Evolutionary conservation across 2,888 invertebrate species (phyloP).

Genomic region (Hydrotaea diabolus): DNA sequence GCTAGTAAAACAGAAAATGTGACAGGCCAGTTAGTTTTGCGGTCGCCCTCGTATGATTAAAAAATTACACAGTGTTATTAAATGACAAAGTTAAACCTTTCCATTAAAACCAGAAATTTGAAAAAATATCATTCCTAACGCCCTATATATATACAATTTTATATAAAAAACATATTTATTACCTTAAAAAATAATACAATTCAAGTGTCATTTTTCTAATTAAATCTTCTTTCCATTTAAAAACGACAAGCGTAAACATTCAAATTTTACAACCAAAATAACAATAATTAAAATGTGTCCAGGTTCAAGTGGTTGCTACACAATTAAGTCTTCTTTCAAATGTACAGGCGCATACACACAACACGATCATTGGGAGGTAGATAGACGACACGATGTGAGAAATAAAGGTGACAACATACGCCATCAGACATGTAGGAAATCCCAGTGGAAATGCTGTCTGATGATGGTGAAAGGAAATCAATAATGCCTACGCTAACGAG

Average conservation of each 20-base stretch:
- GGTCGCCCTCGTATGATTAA: too few relatives aligned
- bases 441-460: not conserved
- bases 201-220: not conserved
- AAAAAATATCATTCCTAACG: too few relatives aligned
- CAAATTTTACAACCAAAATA: not conserved
- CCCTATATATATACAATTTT: not conserved
- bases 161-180: not conserved
- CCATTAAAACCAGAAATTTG: too few relatives aligned
- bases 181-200: not conserved
- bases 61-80: too few relatives aligned
- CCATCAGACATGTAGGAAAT: not conserved
- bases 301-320: not conserved
- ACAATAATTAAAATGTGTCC: not conserved
- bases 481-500: constrained; percentile 65
- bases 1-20: too few relatives aligned
- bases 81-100: too few relatives aligned
- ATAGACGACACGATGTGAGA: not conserved
- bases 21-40: too few relatives aligned
- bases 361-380: constrained; percentile 16
- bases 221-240: too few relatives aligned
- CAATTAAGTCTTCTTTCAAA: not conserved
- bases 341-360: not conserved
- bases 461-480: constrained; percentile 48
- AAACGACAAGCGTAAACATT: not conserved
- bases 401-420: not conserved